These are phyloP conservation scores for Linhomoeus sp. DNA, from an alignment of 2,888 invertebrate genomes.

Conservation along the genomic window DNA sequence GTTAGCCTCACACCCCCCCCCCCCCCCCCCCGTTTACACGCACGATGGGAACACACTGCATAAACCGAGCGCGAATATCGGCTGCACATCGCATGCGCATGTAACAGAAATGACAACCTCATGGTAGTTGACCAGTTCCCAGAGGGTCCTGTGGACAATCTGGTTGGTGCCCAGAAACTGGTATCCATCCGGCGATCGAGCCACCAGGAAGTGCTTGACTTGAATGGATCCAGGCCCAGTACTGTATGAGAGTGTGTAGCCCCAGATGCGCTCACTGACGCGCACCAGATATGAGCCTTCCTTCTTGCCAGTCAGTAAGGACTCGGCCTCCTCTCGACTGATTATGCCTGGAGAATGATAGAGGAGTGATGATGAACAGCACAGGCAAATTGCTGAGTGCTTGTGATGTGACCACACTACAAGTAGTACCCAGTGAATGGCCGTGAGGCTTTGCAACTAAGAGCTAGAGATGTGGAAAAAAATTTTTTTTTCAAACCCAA, in stretches of 20 bases:
- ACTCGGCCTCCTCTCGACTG: constrained; percentile 49
- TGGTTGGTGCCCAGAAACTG: constrained; percentile 52
- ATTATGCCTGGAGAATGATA: constrained; percentile 43
- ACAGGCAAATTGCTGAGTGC: no score
- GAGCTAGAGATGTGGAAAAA: no score
- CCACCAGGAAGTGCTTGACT: constrained; percentile 57
- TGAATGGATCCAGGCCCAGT: constrained; percentile 42
- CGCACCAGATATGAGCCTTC: constrained; percentile 52
- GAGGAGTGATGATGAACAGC: no score
- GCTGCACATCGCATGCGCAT: neutral
- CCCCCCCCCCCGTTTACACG: no score
- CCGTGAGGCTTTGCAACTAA: no score
- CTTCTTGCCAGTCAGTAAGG: constrained; percentile 38
- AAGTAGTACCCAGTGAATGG: no score
- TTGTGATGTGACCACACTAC: no score
- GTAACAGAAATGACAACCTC: constrained; percentile 33
- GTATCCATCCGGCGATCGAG: constrained; percentile 44
- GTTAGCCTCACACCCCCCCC: no score
- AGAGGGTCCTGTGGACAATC: constrained; percentile 39
- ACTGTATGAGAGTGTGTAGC: constrained; percentile 55
- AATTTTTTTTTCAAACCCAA: no score
- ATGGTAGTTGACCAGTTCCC: constrained; percentile 49
- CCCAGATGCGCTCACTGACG: constrained; percentile 57
- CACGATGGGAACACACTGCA: no score
- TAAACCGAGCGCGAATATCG: no score